Conservation (phyloP, 2,113 vertebrate genomes). For the Dicaeum eximium region DNA sequence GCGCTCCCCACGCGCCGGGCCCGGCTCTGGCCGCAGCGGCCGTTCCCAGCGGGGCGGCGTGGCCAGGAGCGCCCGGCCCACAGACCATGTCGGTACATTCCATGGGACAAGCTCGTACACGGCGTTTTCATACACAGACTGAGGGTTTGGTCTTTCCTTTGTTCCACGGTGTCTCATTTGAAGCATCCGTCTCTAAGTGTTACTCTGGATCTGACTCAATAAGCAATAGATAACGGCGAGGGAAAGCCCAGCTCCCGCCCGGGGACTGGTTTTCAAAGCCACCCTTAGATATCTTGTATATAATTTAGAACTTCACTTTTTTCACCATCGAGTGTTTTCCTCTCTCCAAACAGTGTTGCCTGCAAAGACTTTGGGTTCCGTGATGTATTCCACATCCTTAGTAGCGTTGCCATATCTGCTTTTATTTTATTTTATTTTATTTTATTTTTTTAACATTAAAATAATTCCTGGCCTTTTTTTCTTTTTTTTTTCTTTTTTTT, state of each 20-base stretch:
- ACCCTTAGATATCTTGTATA: conserved; percentile 72
- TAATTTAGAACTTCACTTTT: conserved; percentile 76
- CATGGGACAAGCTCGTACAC: conserved; percentile 67
- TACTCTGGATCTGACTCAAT: conserved; percentile 65
- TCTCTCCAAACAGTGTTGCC: conserved; percentile 77
- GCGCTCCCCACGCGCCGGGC: neutral
- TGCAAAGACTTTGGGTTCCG: conserved; percentile 74
- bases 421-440: conserved; percentile 36
- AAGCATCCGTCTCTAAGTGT: conserved; percentile 70
- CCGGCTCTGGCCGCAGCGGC: neutral
- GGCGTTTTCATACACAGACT: conserved; percentile 66
- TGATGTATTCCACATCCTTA: conserved; percentile 70
- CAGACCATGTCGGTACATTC: conserved; percentile 81
- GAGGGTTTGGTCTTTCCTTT: neutral
- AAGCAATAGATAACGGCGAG: conserved; percentile 77
- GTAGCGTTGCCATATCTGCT: conserved; percentile 70
- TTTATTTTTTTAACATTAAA: conserved; percentile 67
- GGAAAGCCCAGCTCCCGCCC: conserved; percentile 44
- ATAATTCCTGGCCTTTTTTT: conserved; percentile 54
- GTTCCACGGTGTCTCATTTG: conserved; percentile 73
- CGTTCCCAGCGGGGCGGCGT: neutral
- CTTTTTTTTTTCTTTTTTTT: neutral
- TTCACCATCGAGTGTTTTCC: conserved; percentile 74
- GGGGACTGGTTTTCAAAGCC: conserved; percentile 70
- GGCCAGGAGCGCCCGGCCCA: conserved; percentile 1